Conservation (phyloP, 2,113 vertebrate species). For the Microtus oregoni region DNA sequence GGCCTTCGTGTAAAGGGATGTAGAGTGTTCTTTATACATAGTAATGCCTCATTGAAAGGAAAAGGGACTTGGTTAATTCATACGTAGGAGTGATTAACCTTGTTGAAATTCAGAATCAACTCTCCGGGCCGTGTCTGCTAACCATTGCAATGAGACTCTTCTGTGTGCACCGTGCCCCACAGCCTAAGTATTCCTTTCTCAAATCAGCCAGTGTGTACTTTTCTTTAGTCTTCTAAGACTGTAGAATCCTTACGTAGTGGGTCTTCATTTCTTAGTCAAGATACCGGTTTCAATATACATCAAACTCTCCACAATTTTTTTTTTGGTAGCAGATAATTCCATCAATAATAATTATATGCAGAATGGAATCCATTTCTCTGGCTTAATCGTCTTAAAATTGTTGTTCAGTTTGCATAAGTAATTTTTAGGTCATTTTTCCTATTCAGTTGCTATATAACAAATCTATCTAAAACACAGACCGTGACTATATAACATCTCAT, state of each 20-base stretch:
- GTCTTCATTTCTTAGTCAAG: background rate
- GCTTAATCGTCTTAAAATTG: background rate
- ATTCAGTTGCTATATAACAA: background rate
- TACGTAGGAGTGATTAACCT: background rate
- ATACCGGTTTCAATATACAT: background rate
- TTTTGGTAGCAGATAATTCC: background rate
- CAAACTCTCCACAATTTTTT: background rate
- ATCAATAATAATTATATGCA: background rate
- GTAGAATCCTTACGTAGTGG: background rate
- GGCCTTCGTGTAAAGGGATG: background rate
- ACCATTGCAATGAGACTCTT: background rate
- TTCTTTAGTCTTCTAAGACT: background rate
- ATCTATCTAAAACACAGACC: background rate
- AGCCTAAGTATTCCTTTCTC: background rate
- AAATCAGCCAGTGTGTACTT: background rate
- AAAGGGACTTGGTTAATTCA: background rate
- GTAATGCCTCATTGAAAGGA: background rate
- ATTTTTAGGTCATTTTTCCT: background rate
- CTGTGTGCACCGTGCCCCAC: background rate
- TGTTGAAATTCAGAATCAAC: background rate
- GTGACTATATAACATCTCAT: background rate
- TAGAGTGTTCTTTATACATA: background rate
- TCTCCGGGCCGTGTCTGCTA: background rate
- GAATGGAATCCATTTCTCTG: background rate
- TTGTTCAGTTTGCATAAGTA: background rate